A percentile compares a stretch with the other conserved stretches of the same genome.
These are phyloP conservation scores for Gavialis gangeticus DNA, from an alignment of 2,113 vertebrate genomes.

Conservation along the genomic window DNA sequence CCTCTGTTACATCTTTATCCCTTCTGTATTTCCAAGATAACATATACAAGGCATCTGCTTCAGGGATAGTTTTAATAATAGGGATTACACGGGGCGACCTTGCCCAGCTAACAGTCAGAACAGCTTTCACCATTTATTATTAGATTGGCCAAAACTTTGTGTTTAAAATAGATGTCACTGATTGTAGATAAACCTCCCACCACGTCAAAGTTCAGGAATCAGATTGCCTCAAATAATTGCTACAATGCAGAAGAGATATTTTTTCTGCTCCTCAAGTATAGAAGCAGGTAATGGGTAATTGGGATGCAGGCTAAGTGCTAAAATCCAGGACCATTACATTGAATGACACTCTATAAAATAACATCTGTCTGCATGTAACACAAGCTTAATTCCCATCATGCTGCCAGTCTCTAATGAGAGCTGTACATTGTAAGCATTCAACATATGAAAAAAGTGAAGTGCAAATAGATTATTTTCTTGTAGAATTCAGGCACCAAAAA, in stretches of 20 bases:
- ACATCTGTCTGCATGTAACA: slow-evolving; percentile 37
- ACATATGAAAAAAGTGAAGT: neutral
- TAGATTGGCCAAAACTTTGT: neutral
- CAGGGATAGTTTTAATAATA: neutral
- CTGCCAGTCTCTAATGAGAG: slow-evolving; percentile 35
- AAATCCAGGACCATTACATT: slow-evolving; percentile 35
- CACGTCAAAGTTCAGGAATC: neutral
- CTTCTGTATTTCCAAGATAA: neutral
- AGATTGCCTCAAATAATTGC: slow-evolving; percentile 35
- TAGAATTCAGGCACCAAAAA: neutral
- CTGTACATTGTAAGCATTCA: neutral
- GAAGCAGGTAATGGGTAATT: slow-evolving; percentile 36
- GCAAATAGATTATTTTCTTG: slow-evolving; percentile 7
- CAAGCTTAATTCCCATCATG: slow-evolving; percentile 30
- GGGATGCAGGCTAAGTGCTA: slow-evolving; percentile 44
- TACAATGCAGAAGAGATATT: neutral
- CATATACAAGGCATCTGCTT: neutral
- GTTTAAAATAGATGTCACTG: neutral
- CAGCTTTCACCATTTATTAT: neutral
- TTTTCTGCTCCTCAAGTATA: slow-evolving; percentile 1
- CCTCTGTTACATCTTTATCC: neutral
- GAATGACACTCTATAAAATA: slow-evolving; percentile 57
- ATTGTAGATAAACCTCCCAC: neutral
- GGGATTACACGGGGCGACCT: neutral
- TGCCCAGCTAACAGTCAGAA: neutral